These are phyloP conservation scores for Ambastaia sidthimunki DNA, from an alignment of 2,797 vertebrate species.

Conservation along the genomic window DNA sequence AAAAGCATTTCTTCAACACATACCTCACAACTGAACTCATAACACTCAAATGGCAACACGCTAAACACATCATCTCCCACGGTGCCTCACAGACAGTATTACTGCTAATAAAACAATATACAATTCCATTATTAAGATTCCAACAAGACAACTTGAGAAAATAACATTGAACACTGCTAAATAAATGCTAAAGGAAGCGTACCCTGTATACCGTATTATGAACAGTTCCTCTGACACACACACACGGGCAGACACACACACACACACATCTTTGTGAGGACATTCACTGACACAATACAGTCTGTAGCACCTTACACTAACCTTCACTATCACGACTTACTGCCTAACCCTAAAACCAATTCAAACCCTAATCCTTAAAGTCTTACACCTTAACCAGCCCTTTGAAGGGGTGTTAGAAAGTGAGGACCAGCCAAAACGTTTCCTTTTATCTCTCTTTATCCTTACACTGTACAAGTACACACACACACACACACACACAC, in stretches of 20 bases:
- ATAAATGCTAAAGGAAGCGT: not conserved
- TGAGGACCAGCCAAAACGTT: too few relatives aligned
- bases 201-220: not conserved
- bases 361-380: too few relatives aligned
- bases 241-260: not conserved
- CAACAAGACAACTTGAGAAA: conserved; percentile 14
- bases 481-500: too few relatives aligned
- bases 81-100: conserved; percentile 40
- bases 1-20: not conserved
- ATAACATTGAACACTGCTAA: not conserved
- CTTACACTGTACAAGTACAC: too few relatives aligned
- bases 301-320: too few relatives aligned
- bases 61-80: not conserved
- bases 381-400: too few relatives aligned
- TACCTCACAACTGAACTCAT: not conserved
- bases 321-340: too few relatives aligned
- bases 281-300: not conserved
- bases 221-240: not conserved
- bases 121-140: conserved; percentile 4
- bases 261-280: not conserved
- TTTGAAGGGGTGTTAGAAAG: too few relatives aligned
- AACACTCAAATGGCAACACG: conserved; percentile 19
- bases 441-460: too few relatives aligned
- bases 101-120: conserved; percentile 46
- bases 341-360: too few relatives aligned